Conservation (phyloP, 2,113 vertebrate genomes). For the Barnardius zonarius region DNA sequence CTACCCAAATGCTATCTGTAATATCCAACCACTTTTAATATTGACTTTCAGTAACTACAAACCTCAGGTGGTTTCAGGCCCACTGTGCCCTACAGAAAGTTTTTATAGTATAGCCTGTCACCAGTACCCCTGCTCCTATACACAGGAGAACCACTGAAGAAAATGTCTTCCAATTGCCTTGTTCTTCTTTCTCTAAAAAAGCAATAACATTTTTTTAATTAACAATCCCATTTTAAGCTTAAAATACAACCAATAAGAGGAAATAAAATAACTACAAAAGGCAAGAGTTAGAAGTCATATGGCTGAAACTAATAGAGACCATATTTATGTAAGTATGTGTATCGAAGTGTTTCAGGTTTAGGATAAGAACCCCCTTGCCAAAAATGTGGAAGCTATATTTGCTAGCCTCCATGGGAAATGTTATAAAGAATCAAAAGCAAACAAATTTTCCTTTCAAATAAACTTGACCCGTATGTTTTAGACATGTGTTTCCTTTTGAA, state of each 20-base stretch:
- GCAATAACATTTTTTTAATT: not conserved
- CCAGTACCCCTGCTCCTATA: not conserved
- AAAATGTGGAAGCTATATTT: conserved; percentile 42
- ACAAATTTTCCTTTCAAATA: conserved; percentile 32
- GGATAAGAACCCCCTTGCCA: not conserved
- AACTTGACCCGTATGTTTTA: not conserved
- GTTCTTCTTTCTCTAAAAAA: not conserved
- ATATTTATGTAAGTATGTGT: not conserved
- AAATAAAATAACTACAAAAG: not conserved
- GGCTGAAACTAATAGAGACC: conserved; percentile 35
- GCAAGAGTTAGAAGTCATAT: not conserved
- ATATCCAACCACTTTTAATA: not conserved
- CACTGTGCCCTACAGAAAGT: not conserved
- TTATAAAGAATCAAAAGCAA: conserved; percentile 48
- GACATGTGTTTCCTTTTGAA: conserved; percentile 18
- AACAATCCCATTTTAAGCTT: not conserved
- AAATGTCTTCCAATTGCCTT: not conserved
- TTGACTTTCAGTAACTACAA: not conserved
- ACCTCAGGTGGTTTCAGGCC: not conserved
- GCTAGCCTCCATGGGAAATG: conserved; percentile 3
- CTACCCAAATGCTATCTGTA: not conserved
- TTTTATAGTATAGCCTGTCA: not conserved
- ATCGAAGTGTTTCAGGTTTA: conserved; percentile 28
- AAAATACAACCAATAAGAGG: not conserved
- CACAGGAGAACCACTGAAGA: not conserved